Conservation (phyloP, 2,797 vertebrate species). For the Huso huso region DNA sequence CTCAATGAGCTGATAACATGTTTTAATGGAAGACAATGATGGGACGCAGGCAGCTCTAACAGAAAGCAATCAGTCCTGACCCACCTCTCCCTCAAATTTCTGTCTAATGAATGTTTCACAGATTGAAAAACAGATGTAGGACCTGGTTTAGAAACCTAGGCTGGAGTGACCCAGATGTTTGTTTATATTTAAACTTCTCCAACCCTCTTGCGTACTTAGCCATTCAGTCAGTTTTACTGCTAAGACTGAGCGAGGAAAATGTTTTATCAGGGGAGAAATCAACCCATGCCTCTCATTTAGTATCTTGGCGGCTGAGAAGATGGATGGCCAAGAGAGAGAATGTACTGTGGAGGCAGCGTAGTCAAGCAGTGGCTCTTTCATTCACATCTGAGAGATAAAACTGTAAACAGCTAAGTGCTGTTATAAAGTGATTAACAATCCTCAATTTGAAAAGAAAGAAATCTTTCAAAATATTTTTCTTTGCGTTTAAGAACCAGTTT, state of each 20-base stretch:
- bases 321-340: constrained; percentile 1
- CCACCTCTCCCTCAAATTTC: not conserved
- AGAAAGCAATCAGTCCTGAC: constrained; percentile 1
- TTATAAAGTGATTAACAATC: not conserved
- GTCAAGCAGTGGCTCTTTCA: not conserved
- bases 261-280: too few species aligned
- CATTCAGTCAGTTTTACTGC: too few species aligned
- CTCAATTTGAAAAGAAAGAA: not conserved
- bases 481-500: not conserved
- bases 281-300: not conserved
- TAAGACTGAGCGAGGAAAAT: too few species aligned
- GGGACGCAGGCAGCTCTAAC: not conserved
- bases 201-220: too few species aligned
- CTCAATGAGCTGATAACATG: not conserved
- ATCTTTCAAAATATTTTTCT: constrained; percentile 3
- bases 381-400: not conserved
- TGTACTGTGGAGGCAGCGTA: not conserved
- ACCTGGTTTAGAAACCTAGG: too few species aligned
- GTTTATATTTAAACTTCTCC: too few species aligned
- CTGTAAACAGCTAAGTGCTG: not conserved
- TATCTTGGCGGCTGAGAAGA: constrained; percentile 7
- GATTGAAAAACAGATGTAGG: too few species aligned
- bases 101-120: too few species aligned
- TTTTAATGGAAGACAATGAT: not conserved
- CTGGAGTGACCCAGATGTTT: too few species aligned